Percentiles rank a stretch among this genome's conserved stretches.
Conservation (phyloP, 2,797 vertebrate species). For the Gymnoscopelus braueri region DNA sequence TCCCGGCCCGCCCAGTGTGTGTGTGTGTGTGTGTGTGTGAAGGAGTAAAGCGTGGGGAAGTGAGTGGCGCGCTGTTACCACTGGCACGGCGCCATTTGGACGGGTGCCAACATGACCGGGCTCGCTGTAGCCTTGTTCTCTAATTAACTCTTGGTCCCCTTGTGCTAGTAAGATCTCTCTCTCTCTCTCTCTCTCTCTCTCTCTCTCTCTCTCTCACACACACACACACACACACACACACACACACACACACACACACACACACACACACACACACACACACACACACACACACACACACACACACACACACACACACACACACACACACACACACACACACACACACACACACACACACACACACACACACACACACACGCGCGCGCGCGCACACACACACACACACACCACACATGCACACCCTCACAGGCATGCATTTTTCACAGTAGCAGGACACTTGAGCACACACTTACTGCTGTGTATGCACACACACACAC, state of each 20-base stretch:
- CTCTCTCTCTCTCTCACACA: too few relatives aligned
- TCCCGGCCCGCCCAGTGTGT: constrained; percentile 23
- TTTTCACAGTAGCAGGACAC: too few relatives aligned
- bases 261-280: neutral
- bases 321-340: neutral
- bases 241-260: constrained; percentile 3
- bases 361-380: neutral
- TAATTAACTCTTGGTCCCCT: constrained; percentile 52
- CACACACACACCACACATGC: neutral
- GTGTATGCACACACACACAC: too few relatives aligned
- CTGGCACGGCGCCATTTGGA: constrained; percentile 64
- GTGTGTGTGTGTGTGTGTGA: constrained; percentile 33
- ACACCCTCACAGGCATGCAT: neutral
- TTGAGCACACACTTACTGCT: too few relatives aligned
- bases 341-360: neutral
- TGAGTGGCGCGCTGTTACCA: constrained; percentile 14
- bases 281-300: neutral
- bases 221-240: constrained; percentile 2
- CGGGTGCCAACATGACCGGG: constrained; percentile 55
- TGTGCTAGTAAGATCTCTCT: neutral
- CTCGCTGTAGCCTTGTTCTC: constrained; percentile 42
- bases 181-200: too few relatives aligned
- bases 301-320: neutral
- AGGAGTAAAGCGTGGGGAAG: constrained; percentile 36
- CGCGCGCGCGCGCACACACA: too few relatives aligned